Conservation (phyloP, 2,888 invertebrate species). For the Chymomyza fuscimana region DNA sequence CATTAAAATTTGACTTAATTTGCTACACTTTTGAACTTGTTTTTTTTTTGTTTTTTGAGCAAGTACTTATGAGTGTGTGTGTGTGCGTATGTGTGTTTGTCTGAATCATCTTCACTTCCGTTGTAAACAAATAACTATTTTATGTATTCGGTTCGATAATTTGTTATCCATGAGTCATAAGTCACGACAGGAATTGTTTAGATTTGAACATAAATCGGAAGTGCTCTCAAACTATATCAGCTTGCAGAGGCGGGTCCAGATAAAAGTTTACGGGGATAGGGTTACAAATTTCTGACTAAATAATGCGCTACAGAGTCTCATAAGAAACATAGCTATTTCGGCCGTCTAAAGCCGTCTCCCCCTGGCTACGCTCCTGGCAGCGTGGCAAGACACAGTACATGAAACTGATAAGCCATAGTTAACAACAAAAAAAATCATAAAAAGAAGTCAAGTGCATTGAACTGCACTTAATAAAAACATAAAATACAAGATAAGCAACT, state of each 20-base stretch:
- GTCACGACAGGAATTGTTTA: constrained; percentile 50
- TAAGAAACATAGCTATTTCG: no score
- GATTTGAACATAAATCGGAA: constrained; percentile 54
- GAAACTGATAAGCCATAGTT: neutral
- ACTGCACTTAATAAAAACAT: constrained; percentile 40
- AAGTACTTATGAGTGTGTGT: constrained; percentile 32
- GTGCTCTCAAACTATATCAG: constrained; percentile 22
- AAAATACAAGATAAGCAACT: constrained; percentile 17
- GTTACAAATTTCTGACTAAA: no score
- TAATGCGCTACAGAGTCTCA: no score
- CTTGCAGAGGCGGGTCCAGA: constrained; percentile 11
- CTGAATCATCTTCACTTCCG: constrained; percentile 48
- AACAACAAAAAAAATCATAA: constrained; percentile 22
- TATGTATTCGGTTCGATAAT: constrained; percentile 48
- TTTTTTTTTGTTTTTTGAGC: constrained; percentile 24
- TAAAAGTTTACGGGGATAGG: neutral
- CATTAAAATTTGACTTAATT: constrained; percentile 7
- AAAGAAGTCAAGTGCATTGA: constrained; percentile 52
- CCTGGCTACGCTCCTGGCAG: neutral
- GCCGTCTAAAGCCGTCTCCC: neutral
- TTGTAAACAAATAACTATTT: constrained; percentile 30
- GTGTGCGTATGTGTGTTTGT: no score
- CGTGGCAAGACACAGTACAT: no score
- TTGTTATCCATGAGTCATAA: constrained; percentile 27
- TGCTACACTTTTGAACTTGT: constrained; percentile 16